phyloP scores from a whole-genome alignment of 2,113 vertebrate species.

The Corapipo altera region DNA sequence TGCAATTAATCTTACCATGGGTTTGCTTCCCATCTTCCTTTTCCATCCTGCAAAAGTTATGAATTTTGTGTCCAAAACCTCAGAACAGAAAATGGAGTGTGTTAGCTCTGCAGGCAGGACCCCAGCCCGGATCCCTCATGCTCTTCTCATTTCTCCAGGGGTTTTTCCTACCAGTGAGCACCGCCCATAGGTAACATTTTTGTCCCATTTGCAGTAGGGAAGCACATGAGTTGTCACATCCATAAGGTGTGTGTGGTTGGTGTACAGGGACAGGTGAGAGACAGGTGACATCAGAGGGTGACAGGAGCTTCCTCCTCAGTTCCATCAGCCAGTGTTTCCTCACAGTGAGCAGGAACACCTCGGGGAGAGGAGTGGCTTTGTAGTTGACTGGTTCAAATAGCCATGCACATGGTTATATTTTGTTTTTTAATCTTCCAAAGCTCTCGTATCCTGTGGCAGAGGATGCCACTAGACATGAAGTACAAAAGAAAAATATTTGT shows the following conservation, averaged over 20 bases:
- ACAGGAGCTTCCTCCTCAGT: rapidly evolving
- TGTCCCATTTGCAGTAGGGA: neutral
- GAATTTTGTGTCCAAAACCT: neutral
- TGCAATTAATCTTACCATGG: neutral
- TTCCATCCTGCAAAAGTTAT: neutral
- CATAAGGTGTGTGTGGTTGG: rapidly evolving
- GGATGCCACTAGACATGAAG: neutral
- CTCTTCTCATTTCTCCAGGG: rapidly evolving
- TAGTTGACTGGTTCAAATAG: neutral
- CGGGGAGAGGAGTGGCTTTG: neutral
- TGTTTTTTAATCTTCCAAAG: neutral
- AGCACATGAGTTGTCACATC: rapidly evolving
- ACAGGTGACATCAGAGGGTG: rapidly evolving
- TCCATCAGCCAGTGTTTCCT: neutral
- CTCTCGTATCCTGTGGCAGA: rapidly evolving
- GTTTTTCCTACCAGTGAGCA: neutral
- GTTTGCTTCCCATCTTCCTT: neutral
- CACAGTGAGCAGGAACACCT: rapidly evolving
- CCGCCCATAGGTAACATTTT: rapidly evolving
- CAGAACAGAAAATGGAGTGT: neutral
- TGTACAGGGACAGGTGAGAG: neutral
- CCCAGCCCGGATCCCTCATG: neutral
- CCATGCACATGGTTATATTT: neutral
- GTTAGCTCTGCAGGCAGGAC: neutral
- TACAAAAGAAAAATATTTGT: neutral